phyloP scores from a whole-genome alignment of 2,888 invertebrate species.

The Drosophila putrida region DNA sequence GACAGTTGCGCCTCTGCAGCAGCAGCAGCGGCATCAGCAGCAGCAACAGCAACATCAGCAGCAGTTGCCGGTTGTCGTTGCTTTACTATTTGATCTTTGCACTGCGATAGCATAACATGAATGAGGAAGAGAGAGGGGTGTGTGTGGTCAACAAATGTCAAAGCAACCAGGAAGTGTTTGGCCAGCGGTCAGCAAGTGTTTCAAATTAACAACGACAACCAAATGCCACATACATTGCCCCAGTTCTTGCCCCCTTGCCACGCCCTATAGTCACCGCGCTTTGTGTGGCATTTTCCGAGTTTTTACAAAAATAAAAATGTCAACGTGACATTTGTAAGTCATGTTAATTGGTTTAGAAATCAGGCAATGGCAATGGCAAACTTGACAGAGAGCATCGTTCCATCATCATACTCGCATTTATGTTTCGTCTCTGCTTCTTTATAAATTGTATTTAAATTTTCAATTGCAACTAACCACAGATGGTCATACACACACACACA shows the following conservation, averaged over 20 bases:
- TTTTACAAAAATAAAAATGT: constrained; percentile 20
- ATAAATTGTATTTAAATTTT: constrained; percentile 53
- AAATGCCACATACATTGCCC: constrained; percentile 52
- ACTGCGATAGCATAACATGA: constrained; percentile 70
- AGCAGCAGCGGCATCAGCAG: constrained; percentile 22
- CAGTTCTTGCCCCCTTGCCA: constrained; percentile 19
- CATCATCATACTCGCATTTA: constrained; percentile 51
- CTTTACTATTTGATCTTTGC: constrained; percentile 80
- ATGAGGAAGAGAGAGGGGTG: constrained; percentile 30
- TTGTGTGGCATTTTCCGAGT: constrained; percentile 51
- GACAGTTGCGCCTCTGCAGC: constrained; percentile 70
- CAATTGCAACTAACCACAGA: constrained; percentile 24
- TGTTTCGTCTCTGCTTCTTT: constrained; percentile 37
- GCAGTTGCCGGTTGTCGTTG: constrained; percentile 58
- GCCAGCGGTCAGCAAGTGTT: constrained; percentile 56
- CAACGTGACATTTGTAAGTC: constrained; percentile 65
- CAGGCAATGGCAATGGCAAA: constrained; percentile 38
- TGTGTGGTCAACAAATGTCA: constrained; percentile 63
- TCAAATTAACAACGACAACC: constrained; percentile 65
- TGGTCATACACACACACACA: constrained; percentile 16
- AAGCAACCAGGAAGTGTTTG: constrained; percentile 69
- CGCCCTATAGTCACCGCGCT: constrained; percentile 2
- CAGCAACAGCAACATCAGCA: constrained; percentile 27
- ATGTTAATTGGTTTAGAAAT: constrained; percentile 68
- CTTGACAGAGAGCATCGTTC: constrained; percentile 50